phyloP scores from a whole-genome alignment of 2,113 vertebrate genomes.

The Vidua macroura region DNA sequence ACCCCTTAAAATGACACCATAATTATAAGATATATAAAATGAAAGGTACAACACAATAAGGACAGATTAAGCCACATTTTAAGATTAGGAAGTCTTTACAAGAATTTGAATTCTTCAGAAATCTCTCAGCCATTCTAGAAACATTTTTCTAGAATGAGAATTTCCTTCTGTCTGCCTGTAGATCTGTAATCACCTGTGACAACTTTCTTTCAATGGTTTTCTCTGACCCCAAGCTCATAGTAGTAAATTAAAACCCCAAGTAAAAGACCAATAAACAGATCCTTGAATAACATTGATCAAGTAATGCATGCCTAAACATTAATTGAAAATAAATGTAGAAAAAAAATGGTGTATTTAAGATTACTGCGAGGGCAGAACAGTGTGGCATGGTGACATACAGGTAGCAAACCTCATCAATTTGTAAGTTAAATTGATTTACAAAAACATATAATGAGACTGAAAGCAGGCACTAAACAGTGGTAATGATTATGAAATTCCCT shows the following conservation, averaged over 20 bases:
- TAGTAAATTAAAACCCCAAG: neutral
- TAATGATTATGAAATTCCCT: conserved; percentile 56
- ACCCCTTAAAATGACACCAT: neutral
- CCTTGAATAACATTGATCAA: neutral
- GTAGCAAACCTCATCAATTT: neutral
- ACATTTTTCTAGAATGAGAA: neutral
- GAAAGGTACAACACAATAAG: neutral
- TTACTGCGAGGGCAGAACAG: neutral
- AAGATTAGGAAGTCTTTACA: neutral
- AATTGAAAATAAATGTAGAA: neutral
- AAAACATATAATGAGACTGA: conserved; percentile 33
- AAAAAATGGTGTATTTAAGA: neutral
- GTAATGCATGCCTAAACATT: neutral
- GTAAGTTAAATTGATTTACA: conserved; percentile 49
- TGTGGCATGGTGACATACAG: neutral
- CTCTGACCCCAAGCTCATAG: neutral
- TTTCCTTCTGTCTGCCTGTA: neutral
- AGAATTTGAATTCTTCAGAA: neutral
- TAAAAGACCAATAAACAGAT: neutral
- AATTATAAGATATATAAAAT: neutral
- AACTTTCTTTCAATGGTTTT: neutral
- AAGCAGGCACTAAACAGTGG: conserved; percentile 41
- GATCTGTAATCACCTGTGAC: neutral
- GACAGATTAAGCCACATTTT: neutral
- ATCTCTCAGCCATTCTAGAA: neutral